Base-by-base conservation (phyloP, 1,140 invertebrate species). In the Lutraria rhynchaena region DNA sequence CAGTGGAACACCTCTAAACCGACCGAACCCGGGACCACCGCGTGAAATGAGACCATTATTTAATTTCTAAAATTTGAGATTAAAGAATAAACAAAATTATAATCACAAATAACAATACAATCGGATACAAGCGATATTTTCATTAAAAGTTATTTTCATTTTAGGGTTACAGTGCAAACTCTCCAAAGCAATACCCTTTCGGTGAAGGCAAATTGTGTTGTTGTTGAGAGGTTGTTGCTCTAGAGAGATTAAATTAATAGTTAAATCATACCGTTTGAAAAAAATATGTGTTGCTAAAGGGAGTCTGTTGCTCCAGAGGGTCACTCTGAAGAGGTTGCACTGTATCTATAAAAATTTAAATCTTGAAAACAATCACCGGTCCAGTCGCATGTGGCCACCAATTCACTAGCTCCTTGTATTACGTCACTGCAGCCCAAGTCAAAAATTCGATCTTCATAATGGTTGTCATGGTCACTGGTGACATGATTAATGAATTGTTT, bases 391-490 rank as follows among this genome's bases (percentile, higher is more conserved):
- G 33, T 22, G 22, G 71, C n/a, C 1, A 0, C 3, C 7, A 57
- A 11, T 13, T 24, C 41, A 13, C 13, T 49, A 22, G 44, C 37
- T 15, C 46, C 71, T 22, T 24, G 15, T 0, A 37, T 27, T 17
- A 75, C 57, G 29, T 75, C 41, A 46, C 31, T 37, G 33, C 71
- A 75, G 33, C 51, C 33, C 9, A 75, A 27, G 13, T 58, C 55
- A 61, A 75, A 75, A 22, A 44, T 55, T 44, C 71, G 29, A 33
- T 75, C 71, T 75, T 75, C 71, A 11, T 55, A 37, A 17, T 46
- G 31, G 55, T 75, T 75, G 71, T 75, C 71, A 75, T 75, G 71
- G 22, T 60, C 46, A 60, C 71, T 75, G 7, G 41, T 57, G 2
- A 75, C 71, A 33, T 75, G 71, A 58, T 35, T 60, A 17, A 75